Evolutionary conservation across 2,888 invertebrate species (phyloP), one percentile per base, ranked within the genome.

Genomic region (Exephanes ischioxanthus): DNA sequence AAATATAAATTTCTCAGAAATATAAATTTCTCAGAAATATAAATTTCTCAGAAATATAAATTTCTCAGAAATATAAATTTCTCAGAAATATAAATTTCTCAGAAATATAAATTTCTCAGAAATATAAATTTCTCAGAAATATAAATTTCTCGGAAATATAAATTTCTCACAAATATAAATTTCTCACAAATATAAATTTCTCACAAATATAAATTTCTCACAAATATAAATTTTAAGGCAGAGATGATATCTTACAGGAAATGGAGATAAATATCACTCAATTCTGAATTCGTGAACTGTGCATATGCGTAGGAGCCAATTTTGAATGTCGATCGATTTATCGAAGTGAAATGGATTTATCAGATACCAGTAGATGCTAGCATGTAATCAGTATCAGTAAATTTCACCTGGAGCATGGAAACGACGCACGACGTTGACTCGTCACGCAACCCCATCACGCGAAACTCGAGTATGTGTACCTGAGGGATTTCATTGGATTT

Each of bases 401-500:
- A 45, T 41, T 58, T 41, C 58, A 58, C 58, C 11, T 30, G 9
- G 30, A 33, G 61, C 33, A 6, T 63, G 16, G 30, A 16, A n/a
- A 30, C n/a, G 61, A 63, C 73, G 73, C 63, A 33, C 30, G 30
- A 48, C 48, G 75, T 33, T 48, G 75, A 48, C 61, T 63, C 33
- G 30, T 75, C 55, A 30, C 45, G 73, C 58, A 45, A 63, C 33
- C 19, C 61, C 48, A 63, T 63, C 61, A 63, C 48, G 75, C 61
- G 75, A 73, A 73, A 48, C 61, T n/a, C 48, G 30, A 48, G 75
- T 33, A 30, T 30, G 61, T 9, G 63, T 14, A 26, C 37, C 61
- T 14, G 30, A 30, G 75, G 75, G 75, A 75, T 75, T 75, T 75
- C 63, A 75, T 75, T 30, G 63, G 75, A 75, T 75, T 75, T 75